Base-by-base conservation (phyloP, 2,888 invertebrate genomes). In the Eupeodes latifasciatus region DNA sequence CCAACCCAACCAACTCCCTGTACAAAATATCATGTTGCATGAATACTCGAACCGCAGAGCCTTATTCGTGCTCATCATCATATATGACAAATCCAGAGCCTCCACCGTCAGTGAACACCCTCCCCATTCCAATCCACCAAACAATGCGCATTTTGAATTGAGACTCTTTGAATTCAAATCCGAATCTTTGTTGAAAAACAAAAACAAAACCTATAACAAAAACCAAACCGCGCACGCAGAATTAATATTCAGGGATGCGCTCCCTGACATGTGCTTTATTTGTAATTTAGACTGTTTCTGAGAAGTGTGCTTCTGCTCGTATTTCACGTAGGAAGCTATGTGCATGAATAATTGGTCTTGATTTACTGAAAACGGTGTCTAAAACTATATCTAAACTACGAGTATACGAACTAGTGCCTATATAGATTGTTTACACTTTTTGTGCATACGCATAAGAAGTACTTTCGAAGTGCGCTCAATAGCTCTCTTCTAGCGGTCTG, bases 221-320 rank as follows among this genome's bases (percentile, higher is more conserved):
- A 76, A 72, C 78, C 77, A 34, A 81, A 86, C 85, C 81, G 78
- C 66, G 69, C 76, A 69, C 69, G 64, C 69, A 79, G 90, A 90
- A 92, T 92, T 92, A 91, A 91, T 92, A 92, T 92, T 92, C 92
- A 90, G 90, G 90, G 90, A 91, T 91, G 92, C 91, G 91, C 90
- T 90, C 90, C 85, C 89, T 92, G 92, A 92, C 92, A 92, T 92
- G 92, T 92, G 92, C 92, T 92, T 92, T 92, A 92, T 92, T 91
- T 92, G 92, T 92, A 92, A 92, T 92, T 92, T 92, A 92, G 92
- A 91, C 91, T 92, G 92, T 89, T 90, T 90, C 89, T 84, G 62
- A 90, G 90, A 90, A 90, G 90, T 89, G 89, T 90, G 89, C 90
- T 90, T 84, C 88, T 88, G 88, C 81, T 88, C 88, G 88, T 88